These are phyloP conservation scores for Nettapus auritus DNA, from an alignment of 2,113 vertebrate genomes.

Conservation along the genomic window DNA sequence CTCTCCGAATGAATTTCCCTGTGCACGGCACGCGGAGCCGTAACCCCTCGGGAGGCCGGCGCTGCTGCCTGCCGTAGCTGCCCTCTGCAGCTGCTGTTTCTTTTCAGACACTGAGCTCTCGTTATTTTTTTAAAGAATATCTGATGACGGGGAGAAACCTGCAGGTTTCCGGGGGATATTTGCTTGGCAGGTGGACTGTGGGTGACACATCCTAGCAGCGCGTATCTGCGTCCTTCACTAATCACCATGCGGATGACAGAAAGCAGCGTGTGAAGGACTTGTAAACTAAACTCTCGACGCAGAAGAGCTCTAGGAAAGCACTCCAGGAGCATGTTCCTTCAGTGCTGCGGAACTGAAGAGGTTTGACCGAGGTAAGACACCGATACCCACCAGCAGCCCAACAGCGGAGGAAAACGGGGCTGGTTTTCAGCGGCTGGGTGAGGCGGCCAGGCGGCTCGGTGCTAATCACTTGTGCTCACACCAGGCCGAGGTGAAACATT, in stretches of 20 bases:
- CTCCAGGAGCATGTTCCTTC: not conserved
- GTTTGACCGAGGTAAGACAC: too few species aligned
- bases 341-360: not conserved
- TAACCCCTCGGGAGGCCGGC: not conserved
- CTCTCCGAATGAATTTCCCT: too few species aligned
- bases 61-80: accelerated
- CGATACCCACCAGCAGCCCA: not conserved
- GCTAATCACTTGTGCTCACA: not conserved
- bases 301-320: not conserved
- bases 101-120: not conserved
- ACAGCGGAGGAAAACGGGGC: not conserved
- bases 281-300: not conserved
- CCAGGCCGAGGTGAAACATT: not conserved
- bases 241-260: accelerated
- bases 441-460: not conserved
- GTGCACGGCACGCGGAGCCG: not conserved
- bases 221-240: accelerated
- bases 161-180: not conserved
- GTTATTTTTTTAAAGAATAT: not conserved
- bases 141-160: not conserved
- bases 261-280: not conserved
- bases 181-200: not conserved
- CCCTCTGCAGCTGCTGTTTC: not conserved
- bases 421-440: not conserved
- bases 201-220: not conserved